phyloP scores from a whole-genome alignment of 1,140 invertebrate genomes.

The Solen grandis region DNA sequence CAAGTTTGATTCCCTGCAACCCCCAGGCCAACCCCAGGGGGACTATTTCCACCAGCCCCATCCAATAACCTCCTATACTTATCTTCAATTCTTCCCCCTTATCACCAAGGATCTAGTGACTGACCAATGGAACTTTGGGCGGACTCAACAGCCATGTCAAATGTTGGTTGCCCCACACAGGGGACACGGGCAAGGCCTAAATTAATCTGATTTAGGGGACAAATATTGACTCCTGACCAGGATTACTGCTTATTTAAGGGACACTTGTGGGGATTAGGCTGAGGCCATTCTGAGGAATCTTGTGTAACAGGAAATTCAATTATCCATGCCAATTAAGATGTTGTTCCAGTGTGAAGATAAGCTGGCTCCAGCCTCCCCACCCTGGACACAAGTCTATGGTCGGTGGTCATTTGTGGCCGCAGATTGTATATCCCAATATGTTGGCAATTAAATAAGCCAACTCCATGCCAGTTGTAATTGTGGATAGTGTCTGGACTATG shows the following conservation, averaged over 20 bases:
- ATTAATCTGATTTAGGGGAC: slow-evolving; percentile 37
- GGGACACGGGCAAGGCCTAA: too few relatives aligned
- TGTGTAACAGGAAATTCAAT: not conserved
- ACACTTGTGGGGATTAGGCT: slow-evolving; percentile 34
- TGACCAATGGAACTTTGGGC: not conserved
- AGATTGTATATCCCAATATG: too few relatives aligned
- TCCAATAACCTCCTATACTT: slow-evolving; percentile 5
- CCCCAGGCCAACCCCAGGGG: too few relatives aligned
- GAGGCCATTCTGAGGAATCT: not conserved
- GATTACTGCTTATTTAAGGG: slow-evolving; percentile 43
- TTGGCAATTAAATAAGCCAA: too few relatives aligned
- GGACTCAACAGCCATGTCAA: too few relatives aligned
- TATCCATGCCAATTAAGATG: not conserved
- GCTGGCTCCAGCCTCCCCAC: not conserved
- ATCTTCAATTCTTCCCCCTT: not conserved
- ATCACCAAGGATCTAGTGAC: not conserved
- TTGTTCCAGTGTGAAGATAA: not conserved
- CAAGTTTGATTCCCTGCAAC: too few relatives aligned
- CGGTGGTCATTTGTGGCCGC: too few relatives aligned
- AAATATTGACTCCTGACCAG: slow-evolving; percentile 21
- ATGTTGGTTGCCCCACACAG: too few relatives aligned
- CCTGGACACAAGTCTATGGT: not conserved
- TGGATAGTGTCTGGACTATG: too few relatives aligned
- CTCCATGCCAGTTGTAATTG: too few relatives aligned
- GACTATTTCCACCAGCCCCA: too few relatives aligned